Evolutionary conservation across 1,140 invertebrate genomes (phyloP).

Genomic region (Calycopis cecrops): DNA sequence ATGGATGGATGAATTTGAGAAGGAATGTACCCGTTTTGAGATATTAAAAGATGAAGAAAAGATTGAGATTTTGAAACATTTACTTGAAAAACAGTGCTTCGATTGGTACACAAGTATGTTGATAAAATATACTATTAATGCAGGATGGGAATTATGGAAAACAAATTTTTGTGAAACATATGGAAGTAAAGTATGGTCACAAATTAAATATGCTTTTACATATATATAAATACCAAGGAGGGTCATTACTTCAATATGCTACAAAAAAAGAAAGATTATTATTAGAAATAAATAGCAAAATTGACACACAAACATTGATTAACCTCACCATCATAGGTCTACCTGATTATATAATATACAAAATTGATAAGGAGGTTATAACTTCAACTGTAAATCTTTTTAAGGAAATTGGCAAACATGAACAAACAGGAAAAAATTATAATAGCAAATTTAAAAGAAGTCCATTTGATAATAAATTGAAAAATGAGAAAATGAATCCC

Average conservation of each 20-base stretch:
- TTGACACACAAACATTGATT: conserved; percentile 29
- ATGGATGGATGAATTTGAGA: conserved; percentile 36
- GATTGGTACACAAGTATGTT: conserved; percentile 25
- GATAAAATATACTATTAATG: conserved; percentile 37
- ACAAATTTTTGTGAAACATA: conserved; percentile 40
- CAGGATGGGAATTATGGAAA: conserved; percentile 42
- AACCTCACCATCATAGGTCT: conserved; percentile 29
- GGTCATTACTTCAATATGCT: conserved; percentile 47
- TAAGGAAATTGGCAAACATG: conserved; percentile 32
- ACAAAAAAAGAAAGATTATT: conserved; percentile 41
- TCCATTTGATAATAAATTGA: conserved; percentile 24
- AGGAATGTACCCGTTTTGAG: conserved; percentile 24
- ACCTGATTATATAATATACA: conserved; percentile 28
- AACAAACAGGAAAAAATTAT: conserved; percentile 23
- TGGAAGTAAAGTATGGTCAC: conserved; percentile 40
- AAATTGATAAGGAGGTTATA: conserved; percentile 26
- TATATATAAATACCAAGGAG: conserved; percentile 36
- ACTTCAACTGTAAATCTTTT: conserved; percentile 24
- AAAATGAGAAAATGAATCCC: conserved; percentile 26
- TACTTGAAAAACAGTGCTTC: conserved; percentile 34
- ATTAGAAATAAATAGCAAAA: conserved; percentile 28
- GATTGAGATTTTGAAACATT: conserved; percentile 36
- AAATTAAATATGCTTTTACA: conserved; percentile 38
- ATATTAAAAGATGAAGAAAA: conserved; percentile 31
- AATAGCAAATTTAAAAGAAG: conserved; percentile 19